Conservation (phyloP, 1,140 invertebrate genomes). For the Aphelenchoides besseyi region DNA sequence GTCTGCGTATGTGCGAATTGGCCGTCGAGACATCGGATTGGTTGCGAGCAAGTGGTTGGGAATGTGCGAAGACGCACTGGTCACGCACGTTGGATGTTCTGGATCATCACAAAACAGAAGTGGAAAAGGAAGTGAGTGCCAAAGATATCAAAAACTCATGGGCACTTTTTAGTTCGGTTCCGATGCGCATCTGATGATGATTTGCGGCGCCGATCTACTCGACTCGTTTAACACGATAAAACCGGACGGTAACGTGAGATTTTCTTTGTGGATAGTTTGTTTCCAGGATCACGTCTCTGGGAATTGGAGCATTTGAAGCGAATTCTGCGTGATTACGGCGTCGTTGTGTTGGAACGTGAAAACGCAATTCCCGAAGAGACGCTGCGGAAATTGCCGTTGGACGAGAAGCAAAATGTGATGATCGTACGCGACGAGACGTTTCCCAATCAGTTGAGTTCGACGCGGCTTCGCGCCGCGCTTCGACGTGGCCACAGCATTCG, state of each 20-base stretch:
- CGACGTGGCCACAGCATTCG: slow-evolving; percentile 42
- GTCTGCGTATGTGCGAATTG: slow-evolving; percentile 44
- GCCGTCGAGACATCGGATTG: slow-evolving; percentile 41
- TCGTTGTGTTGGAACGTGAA: slow-evolving; percentile 41
- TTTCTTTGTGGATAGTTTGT: background rate
- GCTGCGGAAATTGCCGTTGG: slow-evolving; percentile 7
- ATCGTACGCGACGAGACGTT: slow-evolving; percentile 48
- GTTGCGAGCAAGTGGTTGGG: slow-evolving; percentile 52
- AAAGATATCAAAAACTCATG: too few relatives aligned
- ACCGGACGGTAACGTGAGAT: slow-evolving; percentile 30
- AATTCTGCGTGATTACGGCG: slow-evolving; percentile 47
- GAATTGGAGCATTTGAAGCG: slow-evolving; percentile 29
- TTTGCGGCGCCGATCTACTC: slow-evolving; percentile 54
- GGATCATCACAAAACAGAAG: slow-evolving; percentile 31
- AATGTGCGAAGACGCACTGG: slow-evolving; percentile 41
- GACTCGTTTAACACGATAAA: slow-evolving; percentile 47
- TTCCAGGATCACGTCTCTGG: slow-evolving; percentile 45
- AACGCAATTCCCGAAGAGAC: slow-evolving; percentile 31
- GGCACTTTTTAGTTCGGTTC: too few relatives aligned
- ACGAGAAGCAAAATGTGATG: slow-evolving; percentile 19
- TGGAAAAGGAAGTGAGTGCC: slow-evolving; percentile 35
- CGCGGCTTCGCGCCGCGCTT: slow-evolving; percentile 40
- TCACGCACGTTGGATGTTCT: slow-evolving; percentile 45
- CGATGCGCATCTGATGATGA: slow-evolving; percentile 29
- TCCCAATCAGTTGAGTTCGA: slow-evolving; percentile 51